Conservation (phyloP, 2,888 invertebrate genomes). For the Hirtodrosophila trivittata region DNA sequence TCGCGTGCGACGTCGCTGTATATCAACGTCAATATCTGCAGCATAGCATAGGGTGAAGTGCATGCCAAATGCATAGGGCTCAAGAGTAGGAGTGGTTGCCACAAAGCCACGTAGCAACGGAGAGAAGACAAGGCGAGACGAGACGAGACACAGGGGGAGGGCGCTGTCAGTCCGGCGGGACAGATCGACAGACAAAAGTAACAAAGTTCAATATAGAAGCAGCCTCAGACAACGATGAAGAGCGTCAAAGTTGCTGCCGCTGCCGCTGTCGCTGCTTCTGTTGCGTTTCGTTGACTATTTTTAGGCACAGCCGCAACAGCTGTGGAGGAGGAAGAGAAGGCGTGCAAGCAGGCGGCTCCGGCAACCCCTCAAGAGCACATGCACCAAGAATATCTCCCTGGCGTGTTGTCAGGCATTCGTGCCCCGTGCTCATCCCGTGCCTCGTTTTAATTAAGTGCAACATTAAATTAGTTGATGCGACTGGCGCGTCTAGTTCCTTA, state of each 20-base stretch:
- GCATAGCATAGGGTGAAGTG: constrained; percentile 71
- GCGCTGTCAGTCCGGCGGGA: constrained; percentile 2
- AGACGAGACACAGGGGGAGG: constrained; percentile 31
- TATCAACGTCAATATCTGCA: constrained; percentile 78
- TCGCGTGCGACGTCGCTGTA: constrained; percentile 76
- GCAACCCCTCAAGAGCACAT: constrained; percentile 52
- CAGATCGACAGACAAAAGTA: constrained; percentile 60
- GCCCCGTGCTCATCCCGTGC: constrained; percentile 38
- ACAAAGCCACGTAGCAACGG: constrained; percentile 56
- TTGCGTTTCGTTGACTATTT: constrained; percentile 57
- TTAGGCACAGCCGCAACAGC: constrained; percentile 45
- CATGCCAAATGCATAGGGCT: constrained; percentile 65
- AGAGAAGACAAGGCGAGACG: constrained; percentile 45
- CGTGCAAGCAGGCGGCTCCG: constrained; percentile 16
- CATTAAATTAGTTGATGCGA: constrained; percentile 73
- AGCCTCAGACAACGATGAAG: constrained; percentile 48
- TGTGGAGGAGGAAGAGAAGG: constrained; percentile 18
- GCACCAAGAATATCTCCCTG: constrained; percentile 23
- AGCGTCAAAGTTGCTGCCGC: too few species aligned
- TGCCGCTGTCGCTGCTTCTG: constrained; percentile 39
- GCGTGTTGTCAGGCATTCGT: constrained; percentile 52
- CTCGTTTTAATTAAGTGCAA: constrained; percentile 78
- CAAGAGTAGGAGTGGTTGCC: constrained; percentile 67
- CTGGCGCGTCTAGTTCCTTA: constrained; percentile 40
- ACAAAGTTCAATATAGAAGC: constrained; percentile 78